These are phyloP conservation scores for Halcyon badia DNA, from an alignment of 2,797 vertebrate species.

Conservation along the genomic window DNA sequence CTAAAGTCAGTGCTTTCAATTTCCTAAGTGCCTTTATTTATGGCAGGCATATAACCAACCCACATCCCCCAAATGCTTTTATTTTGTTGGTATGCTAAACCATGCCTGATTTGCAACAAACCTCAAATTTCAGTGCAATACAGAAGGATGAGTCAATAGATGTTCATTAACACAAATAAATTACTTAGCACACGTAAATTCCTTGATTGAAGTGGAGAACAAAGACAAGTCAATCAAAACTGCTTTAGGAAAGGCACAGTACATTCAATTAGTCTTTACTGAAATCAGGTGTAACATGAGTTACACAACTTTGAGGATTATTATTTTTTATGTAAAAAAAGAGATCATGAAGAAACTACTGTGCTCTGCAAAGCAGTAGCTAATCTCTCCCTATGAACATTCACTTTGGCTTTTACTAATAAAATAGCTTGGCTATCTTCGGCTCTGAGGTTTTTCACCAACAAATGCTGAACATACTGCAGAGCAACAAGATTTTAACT, in stretches of 20 bases:
- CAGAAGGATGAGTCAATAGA: neutral
- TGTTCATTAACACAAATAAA: slow-evolving; percentile 27
- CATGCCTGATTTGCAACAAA: neutral
- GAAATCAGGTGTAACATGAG: neutral
- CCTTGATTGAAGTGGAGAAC: neutral
- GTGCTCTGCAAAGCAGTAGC: neutral
- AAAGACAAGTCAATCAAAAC: slow-evolving; percentile 18
- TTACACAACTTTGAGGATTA: neutral
- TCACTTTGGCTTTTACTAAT: neutral
- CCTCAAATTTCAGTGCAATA: neutral
- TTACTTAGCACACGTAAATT: slow-evolving; percentile 4
- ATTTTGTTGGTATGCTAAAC: neutral
- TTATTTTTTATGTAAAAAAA: neutral
- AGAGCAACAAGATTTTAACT: neutral
- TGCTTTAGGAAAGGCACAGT: neutral
- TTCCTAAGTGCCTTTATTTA: neutral
- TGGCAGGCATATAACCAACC: neutral
- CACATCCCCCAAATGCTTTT: neutral
- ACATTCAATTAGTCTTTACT: neutral
- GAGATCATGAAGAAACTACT: neutral
- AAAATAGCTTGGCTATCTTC: neutral
- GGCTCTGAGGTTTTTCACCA: neutral
- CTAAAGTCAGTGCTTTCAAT: neutral
- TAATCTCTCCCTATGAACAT: neutral
- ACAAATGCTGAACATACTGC: neutral